Conservation (phyloP, 2,113 vertebrate species). For the Microtus montanus region DNA sequence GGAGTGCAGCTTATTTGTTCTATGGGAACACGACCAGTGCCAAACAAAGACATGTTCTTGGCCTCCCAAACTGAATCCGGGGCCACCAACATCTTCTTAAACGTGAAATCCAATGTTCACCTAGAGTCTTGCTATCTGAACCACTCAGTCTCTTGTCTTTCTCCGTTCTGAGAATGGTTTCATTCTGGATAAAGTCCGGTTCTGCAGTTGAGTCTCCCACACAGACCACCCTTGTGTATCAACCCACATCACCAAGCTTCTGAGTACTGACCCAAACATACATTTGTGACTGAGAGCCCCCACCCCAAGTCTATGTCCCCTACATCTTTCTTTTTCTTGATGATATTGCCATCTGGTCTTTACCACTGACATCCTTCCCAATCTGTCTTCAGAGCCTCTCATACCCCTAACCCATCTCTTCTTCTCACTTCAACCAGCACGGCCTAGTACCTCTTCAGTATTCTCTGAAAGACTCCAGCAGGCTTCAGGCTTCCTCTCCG, state of each 20-base stretch:
- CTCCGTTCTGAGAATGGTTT: neutral
- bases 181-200: neutral
- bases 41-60: neutral
- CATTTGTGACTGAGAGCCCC: neutral
- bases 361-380: neutral
- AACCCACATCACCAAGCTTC: neutral
- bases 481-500: neutral
- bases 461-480: neutral
- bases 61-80: neutral
- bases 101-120: neutral
- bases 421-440: neutral
- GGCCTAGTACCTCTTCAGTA: neutral
- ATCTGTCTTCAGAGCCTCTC: neutral
- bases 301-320: neutral
- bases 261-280: neutral
- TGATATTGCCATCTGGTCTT: neutral
- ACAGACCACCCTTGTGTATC: neutral
- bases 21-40: neutral
- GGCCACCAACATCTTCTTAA: neutral
- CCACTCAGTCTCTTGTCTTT: neutral
- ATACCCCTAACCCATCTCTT: neutral
- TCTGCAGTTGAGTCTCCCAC: neutral
- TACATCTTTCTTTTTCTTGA: neutral
- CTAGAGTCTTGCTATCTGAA: neutral
- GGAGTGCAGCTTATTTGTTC: neutral